phyloP scores from a whole-genome alignment of 2,888 invertebrate species.

The Notodonta dromedarius region DNA sequence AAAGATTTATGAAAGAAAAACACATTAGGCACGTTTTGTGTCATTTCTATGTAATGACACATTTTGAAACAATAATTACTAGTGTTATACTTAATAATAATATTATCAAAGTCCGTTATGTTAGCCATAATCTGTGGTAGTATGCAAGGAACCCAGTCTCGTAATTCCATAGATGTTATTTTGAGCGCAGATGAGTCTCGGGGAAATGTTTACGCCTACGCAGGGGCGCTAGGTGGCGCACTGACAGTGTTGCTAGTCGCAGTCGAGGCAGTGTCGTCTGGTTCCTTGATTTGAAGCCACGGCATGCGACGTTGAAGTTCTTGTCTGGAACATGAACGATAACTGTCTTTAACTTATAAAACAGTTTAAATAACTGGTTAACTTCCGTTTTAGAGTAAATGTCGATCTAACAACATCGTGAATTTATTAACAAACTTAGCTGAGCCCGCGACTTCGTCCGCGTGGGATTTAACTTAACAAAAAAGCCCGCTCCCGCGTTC shows the following conservation, averaged over 20 bases:
- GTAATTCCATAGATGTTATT: constrained; percentile 9
- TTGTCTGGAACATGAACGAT: constrained; percentile 73
- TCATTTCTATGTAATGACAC: no score
- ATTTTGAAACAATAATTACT: constrained; percentile 3
- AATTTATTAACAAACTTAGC: no score
- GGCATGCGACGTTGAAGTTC: constrained; percentile 92
- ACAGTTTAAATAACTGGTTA: no score
- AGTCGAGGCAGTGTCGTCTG: constrained; percentile 84
- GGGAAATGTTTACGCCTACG: constrained; percentile 33
- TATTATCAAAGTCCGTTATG: constrained; percentile 33
- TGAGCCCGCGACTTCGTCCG: no score
- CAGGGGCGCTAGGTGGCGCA: constrained; percentile 60
- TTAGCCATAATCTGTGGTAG: constrained; percentile 35
- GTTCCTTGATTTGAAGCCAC: constrained; percentile 89
- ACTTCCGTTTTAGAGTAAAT: no score
- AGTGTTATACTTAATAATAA: constrained; percentile 12
- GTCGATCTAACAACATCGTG: no score
- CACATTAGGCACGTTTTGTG: no score
- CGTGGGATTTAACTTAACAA: no score
- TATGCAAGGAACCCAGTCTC: constrained; percentile 2
- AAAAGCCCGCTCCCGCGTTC: no score
- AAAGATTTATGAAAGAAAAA: background rate
- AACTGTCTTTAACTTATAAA: background rate
- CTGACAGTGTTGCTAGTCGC: constrained; percentile 77
- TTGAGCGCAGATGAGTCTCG: constrained; percentile 26